Evolutionary conservation across 2,888 invertebrate species (phyloP), one percentile per base, ranked within the genome.

Genomic region (Thysanoteuthis rhombus): DNA sequence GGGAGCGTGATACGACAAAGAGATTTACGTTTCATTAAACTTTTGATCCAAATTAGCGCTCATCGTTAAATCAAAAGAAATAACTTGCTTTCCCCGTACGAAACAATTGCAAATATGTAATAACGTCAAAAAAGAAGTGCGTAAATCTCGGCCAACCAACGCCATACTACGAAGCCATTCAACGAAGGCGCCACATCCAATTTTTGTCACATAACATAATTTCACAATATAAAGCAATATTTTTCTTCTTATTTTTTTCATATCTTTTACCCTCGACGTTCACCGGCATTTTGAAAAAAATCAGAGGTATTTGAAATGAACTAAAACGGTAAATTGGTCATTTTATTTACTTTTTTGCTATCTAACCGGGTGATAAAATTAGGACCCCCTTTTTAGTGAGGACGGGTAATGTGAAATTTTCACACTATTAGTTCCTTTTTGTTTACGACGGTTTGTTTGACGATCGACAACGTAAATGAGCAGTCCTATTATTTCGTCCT

Each of bases 131-230:
- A 32, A 32, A 75, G n/a, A 75, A n/a, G 16, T 10, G 75, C n/a
- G 1, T 16, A n/a, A 75, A 75, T 75, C n/a, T 16, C 36, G 75
- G n/a, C 75, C 75, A 75, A 36, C 25, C n/a, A 75, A 75, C 75
- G 22, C 52, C 5, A 22, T 25, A 25, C 52, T 25, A 5, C 25
- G 22, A 22, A n/a, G 75, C n/a, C n/a, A 75, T 36, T n/a, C n/a
- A 75, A n/a, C 16, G 75, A 75, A 75, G 75, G 75, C 75, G 75
- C n/a, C 75, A n/a, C n/a, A 75, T 75, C n/a, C 75, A n/a, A 75
- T 75, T 75, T 75, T 75, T 75, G n/a, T 75, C 75, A 75, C n/a
- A 75, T 75, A 75, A 75, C 75, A 75, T n/a, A 75, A n/a, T 75
- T 75, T n/a, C 75, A 8, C 75, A 75, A 75, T n/a, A 75, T 75